Evolutionary conservation across 1,140 invertebrate species (phyloP), one percentile per base, ranked within the genome.

Genomic region (Glossosoma conforme): DNA sequence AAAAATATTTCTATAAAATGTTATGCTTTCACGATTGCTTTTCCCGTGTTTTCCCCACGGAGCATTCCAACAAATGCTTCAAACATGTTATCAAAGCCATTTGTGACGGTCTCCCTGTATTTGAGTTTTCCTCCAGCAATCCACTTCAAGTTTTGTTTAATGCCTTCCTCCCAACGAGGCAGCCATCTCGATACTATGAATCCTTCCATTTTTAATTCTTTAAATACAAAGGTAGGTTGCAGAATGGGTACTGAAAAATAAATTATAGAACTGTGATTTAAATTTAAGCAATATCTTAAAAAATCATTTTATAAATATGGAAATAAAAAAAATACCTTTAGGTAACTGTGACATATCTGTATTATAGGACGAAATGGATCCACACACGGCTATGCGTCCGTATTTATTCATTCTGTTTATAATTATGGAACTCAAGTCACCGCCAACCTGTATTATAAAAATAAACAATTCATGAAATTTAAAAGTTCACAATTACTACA

Each of bases 31-130:
- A 85, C 76, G 44, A 85, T 60, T 30, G 78, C 76, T 70, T 86
- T 86, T 20, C 83, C 84, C 14, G 63, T 70, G 65, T 83, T 85
- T 43, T 74, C 70, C 17, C 84, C 83, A 21, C 63, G 63, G 19
- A 86, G 66, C 62, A 85, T 74, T 15, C 75, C 76, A 32, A 78
- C 65, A 57, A 86, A 85, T 6, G 82, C 83, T 13, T 78, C 60
- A 17, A 74, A 76, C 65, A 82, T 79, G 44, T 80, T 79, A 28
- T 84, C 79, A 58, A 86, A 85, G 2, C 83, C 83, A 21, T 80
- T 63, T 1, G 74, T 77, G 2, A 82, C 56, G 9, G 80, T 79
- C 66, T 86, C 82, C 44, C 62, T 66, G 56, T 77, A 79, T 58
- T 77, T 77, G 2, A 86, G 46, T 64, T 83, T 80, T 17, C 80